Base-by-base conservation (phyloP, 2,888 invertebrate species). In the Sphecodes monilicornis region DNA sequence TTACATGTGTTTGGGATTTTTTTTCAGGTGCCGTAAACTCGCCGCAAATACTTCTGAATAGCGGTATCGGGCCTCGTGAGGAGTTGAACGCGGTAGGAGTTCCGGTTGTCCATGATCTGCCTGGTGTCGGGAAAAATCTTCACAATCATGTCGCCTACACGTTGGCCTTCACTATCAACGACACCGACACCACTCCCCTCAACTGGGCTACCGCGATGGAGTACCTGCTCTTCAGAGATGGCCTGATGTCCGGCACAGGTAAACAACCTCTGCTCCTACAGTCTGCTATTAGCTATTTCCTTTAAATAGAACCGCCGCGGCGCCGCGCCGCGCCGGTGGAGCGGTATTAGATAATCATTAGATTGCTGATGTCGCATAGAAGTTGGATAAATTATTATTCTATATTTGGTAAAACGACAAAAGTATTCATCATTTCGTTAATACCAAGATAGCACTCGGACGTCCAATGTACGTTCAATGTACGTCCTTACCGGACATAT, bases 151-250 rank as follows among this genome's bases (percentile, higher is more conserved):
- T 98, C 1, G 97, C 98, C 0, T 97, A 96, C 95, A 97, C 97
- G 92, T 95, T 98, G 73, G 97, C 96, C 94, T 98, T 98, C 95
- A 96, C 96, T 85, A 97, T 98, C 76, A 97, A 97, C 88, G 98
- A 98, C 92, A 97, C 98, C 82, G 97, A 98, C 92, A 98, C 98
- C 0, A 96, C 97, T 0, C 97, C 98, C 0, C 96, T 98, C n/a
- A 98, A 98, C 95, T 98, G 98, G 98, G 98, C 98, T 29, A 98
- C 98, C 0, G 98, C 98, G 2, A 98, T 98, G 98, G 98, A 98
- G 94, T 98, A 98, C 91, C 95, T 98, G 43, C 96, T 98, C 18
- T 98, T 98, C 95, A 96, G 98, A 79, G 98, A 98, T 93, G 98
- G 98, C 3, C 96, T 98, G 0, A 98, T 98, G 98, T 98, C 98